A percentile compares a stretch with the other conserved stretches of the same genome.
Conservation (phyloP, 2,888 invertebrate genomes). For the Tridacna crocea region DNA sequence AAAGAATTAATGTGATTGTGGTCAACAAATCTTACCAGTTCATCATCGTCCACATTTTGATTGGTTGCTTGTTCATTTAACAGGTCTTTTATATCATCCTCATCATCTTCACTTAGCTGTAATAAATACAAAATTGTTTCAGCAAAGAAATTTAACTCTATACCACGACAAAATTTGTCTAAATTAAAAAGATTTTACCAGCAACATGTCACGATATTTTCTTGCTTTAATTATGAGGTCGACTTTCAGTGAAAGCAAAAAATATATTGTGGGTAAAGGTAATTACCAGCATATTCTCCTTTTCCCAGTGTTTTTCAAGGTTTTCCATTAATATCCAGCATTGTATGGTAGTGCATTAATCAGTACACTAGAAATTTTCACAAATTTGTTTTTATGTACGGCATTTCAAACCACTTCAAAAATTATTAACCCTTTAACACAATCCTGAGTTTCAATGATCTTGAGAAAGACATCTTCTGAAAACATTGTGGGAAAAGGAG, state of each 20-base stretch:
- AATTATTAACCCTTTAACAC: too few species aligned
- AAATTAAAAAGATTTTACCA: too few species aligned
- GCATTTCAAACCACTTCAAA: not conserved
- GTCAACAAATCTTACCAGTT: slow-evolving; percentile 10
- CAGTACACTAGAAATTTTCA: not conserved
- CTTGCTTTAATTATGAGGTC: too few species aligned
- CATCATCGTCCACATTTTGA: slow-evolving; percentile 4
- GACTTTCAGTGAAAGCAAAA: not conserved
- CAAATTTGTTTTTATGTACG: not conserved
- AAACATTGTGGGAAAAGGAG: too few species aligned
- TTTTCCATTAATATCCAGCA: not conserved
- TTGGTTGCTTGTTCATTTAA: slow-evolving; percentile 2
- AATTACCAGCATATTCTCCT: not conserved
- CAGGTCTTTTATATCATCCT: slow-evolving; percentile 3
- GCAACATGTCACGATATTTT: too few species aligned
- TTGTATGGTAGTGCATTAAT: not conserved
- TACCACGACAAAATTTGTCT: too few species aligned
- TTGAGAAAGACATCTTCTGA: too few species aligned
- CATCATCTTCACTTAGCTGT: slow-evolving; percentile 28
- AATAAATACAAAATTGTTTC: not conserved
- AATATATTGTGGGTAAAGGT: not conserved
- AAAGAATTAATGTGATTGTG: too few species aligned
- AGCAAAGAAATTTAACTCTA: too few species aligned
- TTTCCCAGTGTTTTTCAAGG: not conserved
- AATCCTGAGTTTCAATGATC: too few species aligned